Evolutionary conservation across 2,797 vertebrate species (phyloP), one percentile per base, ranked within the genome.

Genomic region (Eulemur coronatus): DNA sequence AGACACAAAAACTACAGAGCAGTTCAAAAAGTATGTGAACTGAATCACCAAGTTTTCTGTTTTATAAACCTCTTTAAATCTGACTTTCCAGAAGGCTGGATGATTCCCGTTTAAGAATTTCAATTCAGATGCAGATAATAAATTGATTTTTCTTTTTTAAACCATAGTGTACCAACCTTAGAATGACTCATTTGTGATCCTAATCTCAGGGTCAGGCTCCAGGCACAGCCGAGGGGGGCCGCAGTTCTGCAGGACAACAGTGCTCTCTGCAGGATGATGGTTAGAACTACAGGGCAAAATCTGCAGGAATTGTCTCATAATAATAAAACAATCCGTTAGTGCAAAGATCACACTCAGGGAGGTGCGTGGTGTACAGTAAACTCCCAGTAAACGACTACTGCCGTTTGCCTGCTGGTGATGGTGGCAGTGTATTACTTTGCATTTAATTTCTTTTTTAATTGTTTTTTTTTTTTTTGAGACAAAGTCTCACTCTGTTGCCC

Each of bases 211-310:
- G 2, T 55, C 38, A 85, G 17, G 26, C 7, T 52, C 22, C 12
- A 50, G 15, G 41, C 30, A 11, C 11, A 30, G 0, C 10, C 4
- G 22, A 28, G 43, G 6, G 6, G n/a, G 41, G 7, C 89, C 38
- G 46, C 35, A 43, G 59, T 97, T 97, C 88, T 80, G 15, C 95
- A 87, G 97, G 97, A 96, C 82, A 96, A 96, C 95, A 91, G 94
- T 98, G 98, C 98, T 98, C 98, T 94, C 98, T 98, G 87, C 95
- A 97, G 98, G 98, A 95, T 15, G 2, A 24, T 18, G 30, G 24
- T 24, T 22, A 46, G 82, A 79, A 81, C 55, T 96, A 76, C 95
- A 97, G 2, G 35, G 10, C 24, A 70, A 84, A 84, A 69, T 26
- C 52, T 61, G 48, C n/a, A 14, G 5, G 24, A 2, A 38, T 33